Evolutionary conservation across 2,113 vertebrate genomes (phyloP).

Genomic region (Buteo buteo): DNA sequence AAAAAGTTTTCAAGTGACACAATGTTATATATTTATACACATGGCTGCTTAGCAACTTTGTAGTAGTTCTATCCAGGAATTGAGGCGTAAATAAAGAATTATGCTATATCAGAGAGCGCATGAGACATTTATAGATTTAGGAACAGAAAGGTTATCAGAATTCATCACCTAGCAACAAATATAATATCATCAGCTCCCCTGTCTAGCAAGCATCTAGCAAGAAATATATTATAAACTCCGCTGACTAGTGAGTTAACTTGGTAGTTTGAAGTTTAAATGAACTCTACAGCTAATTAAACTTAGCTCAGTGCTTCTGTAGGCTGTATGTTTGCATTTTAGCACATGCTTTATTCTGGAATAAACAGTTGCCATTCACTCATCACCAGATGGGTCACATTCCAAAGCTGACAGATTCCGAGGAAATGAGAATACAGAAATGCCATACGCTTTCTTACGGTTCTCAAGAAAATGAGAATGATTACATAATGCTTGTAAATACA

Average conservation of each 20-base stretch:
- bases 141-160: conserved; percentile 37
- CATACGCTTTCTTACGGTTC: not conserved
- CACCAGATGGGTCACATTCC: conserved; percentile 13
- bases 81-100: not conserved
- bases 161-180: conserved; percentile 13
- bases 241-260: not conserved
- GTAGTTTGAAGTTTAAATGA: conserved; percentile 36
- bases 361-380: conserved; percentile 20
- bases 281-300: conserved; percentile 29
- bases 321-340: not conserved
- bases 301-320: not conserved
- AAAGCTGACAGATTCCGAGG: not conserved
- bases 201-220: not conserved
- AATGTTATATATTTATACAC: not conserved
- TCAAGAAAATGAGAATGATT: not conserved
- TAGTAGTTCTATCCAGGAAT: not conserved
- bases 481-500: not conserved
- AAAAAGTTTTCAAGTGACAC: not conserved
- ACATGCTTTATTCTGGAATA: conserved; percentile 26
- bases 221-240: not conserved
- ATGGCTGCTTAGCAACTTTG: not conserved
- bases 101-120: not conserved
- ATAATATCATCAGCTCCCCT: not conserved
- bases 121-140: not conserved
- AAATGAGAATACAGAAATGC: not conserved